phyloP scores from a whole-genome alignment of 2,797 vertebrate species.

The Cryptoblepharus egeriae region DNA sequence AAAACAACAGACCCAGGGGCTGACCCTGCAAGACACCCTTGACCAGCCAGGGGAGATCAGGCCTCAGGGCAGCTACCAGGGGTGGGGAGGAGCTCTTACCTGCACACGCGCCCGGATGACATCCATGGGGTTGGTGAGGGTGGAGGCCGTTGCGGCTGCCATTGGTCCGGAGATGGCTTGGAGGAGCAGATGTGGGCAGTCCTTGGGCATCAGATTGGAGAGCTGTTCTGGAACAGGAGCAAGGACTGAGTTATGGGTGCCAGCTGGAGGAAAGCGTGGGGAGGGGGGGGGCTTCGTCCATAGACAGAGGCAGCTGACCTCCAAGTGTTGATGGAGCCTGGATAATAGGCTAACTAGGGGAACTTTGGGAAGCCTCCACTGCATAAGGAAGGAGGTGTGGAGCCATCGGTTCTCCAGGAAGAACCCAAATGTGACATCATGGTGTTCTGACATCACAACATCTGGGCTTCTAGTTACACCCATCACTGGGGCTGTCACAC shows the following conservation, averaged over 20 bases:
- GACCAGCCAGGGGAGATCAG: fast-evolving
- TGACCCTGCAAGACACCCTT: too few relatives aligned
- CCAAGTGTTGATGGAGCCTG: too few relatives aligned
- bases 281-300: background rate
- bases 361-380: too few relatives aligned
- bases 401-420: too few relatives aligned
- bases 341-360: too few relatives aligned
- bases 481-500: too few relatives aligned
- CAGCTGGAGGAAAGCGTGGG: background rate
- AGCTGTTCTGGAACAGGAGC: constrained; percentile 85
- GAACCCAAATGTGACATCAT: too few relatives aligned
- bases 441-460: too few relatives aligned
- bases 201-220: constrained; percentile 87
- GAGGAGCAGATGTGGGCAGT: constrained; percentile 94
- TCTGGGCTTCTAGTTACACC: too few relatives aligned
- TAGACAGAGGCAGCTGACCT: too few relatives aligned
- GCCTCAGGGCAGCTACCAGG: background rate
- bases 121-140: constrained; percentile 98
- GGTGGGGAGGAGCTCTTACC: constrained; percentile 78
- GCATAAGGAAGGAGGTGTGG: too few relatives aligned
- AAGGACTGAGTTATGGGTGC: background rate
- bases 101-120: constrained; percentile 94
- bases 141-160: constrained; percentile 93
- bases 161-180: constrained; percentile 94
- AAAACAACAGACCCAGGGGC: background rate